Evolutionary conservation across 2,888 invertebrate genomes (phyloP), one percentile per base, ranked within the genome.

Genomic region (Digitonthophagus gazella): DNA sequence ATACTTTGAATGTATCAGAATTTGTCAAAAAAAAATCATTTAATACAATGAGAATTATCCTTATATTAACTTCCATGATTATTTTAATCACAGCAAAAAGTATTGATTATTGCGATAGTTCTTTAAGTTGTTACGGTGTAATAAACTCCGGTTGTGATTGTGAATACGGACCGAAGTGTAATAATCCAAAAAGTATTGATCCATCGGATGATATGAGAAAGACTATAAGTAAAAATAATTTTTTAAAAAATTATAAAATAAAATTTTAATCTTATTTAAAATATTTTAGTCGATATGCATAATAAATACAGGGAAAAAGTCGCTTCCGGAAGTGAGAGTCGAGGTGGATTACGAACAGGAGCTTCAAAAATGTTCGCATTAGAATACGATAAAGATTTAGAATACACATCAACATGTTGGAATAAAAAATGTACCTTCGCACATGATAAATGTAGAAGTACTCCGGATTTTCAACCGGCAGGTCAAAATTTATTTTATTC

Each of bases 401-500:
- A 69, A n/a, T 28, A 61, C 22, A 65, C 65, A 8, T 57, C 69
- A 16, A 54, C 44, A 16, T 69, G 69, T 19, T 66, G 66, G 44
- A 54, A 57, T 16, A 69, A 66, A 19, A 61, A 66, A 44, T 69
- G 69, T 18, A 55, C 11, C 2, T 22, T 58, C 14, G 44, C 54
- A 3, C 55, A 66, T 15, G 69, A 69, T 19, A 58, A 69, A 22
- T 69, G 69, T n/a, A 58, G 69, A 15, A 66, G 66, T 57, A 69
- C 69, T 4, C 54, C 19, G 16, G 14, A 22, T 2, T 69, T 66
- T 22, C 55, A 69, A 16, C 15, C 15, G 5, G 66, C 58, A 11
- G 69, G 69, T 5, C 69, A 69, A 64, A 69, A 69, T 66, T 63
- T 66, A 56, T 69, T 54, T 28, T n/a, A 55, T 15, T 4, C 65